Base-by-base conservation (phyloP, 2,113 vertebrate species). In the Amblyopsis rosae region DNA sequence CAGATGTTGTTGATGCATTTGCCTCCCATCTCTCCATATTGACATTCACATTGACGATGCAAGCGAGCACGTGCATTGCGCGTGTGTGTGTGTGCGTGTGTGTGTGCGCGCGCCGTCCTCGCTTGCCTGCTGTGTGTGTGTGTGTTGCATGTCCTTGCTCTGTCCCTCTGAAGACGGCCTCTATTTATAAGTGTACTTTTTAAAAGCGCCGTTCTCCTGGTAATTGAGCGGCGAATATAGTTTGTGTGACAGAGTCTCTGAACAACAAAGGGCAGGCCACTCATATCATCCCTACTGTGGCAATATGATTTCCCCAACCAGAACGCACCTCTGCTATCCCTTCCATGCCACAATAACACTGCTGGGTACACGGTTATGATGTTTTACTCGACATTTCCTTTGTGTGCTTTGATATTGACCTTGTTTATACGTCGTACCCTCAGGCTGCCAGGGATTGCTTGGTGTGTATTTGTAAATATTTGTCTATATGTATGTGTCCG, bases 381-480 rank as follows among this genome's bases (percentile, higher is more conserved):
- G 33, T 8, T 54, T 69, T 61, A 60, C 35, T 59, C 13, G 12
- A 59, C 15, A 26, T 35, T 3, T 32, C 9, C 70, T 15, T 58
- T 62, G 57, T 55, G 45, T 47, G 51, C 61, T 73, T 11, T 54
- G 59, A 68, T 64, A 47, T 60, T 80, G 79, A 87, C 81, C 81
- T 86, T 86, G 82, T 88, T 82, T 85, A 82, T 69, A 80, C 35
- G 26, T 79, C 58, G 64, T 17, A 58, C 72, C 67, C 70, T 69
- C 65, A 69, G 73, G 73, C 69, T 65, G 77, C 85, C 79, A 80
- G 64, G 56, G 68, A 47, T 59, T 51, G 58, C 76, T 73, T 35
- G 76, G 61, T 81, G 78, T 73, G 75, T 70, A 84, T 85, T 81
- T 81, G 68, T 75, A 76, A 68, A 59, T 62, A 26, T 26, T 26